phyloP scores from a whole-genome alignment of 2,888 invertebrate genomes.

The Mesochorus sp. region DNA sequence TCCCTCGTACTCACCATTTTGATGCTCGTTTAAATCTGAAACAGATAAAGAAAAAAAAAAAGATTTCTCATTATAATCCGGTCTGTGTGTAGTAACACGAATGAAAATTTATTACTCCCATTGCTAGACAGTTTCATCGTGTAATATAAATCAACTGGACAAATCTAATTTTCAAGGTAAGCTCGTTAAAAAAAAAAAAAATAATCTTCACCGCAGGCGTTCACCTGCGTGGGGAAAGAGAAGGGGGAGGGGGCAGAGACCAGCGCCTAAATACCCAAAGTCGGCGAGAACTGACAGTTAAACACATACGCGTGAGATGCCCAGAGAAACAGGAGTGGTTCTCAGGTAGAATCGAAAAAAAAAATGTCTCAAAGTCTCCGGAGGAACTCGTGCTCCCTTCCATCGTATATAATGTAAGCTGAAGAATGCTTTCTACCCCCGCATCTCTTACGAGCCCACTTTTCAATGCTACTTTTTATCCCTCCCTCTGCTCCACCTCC shows the following conservation, averaged over 20 bases:
- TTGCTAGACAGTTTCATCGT: neutral
- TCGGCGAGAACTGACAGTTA: slow-evolving; percentile 48
- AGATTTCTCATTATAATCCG: slow-evolving; percentile 8
- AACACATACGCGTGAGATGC: slow-evolving; percentile 46
- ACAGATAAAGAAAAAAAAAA: slow-evolving; percentile 46
- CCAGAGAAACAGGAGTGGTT: slow-evolving; percentile 69
- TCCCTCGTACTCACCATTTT: slow-evolving; percentile 44
- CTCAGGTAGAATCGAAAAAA: slow-evolving; percentile 66
- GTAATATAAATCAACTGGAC: slow-evolving; percentile 21
- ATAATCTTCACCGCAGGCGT: slow-evolving; percentile 27
- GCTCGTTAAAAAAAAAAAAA: slow-evolving; percentile 42
- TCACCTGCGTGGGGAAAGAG: slow-evolving; percentile 16
- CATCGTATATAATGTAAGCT: slow-evolving; percentile 68
- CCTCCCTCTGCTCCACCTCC: slow-evolving; percentile 3
- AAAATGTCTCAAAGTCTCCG: slow-evolving; percentile 40
- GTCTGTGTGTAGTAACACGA: neutral
- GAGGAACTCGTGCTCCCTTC: slow-evolving; percentile 29
- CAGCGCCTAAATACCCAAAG: slow-evolving; percentile 18
- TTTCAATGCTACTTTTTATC: slow-evolving; percentile 32
- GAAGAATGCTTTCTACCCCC: slow-evolving; percentile 70
- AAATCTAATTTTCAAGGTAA: slow-evolving; percentile 46
- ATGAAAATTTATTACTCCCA: slow-evolving; percentile 32
- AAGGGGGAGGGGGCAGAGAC: slow-evolving; percentile 20
- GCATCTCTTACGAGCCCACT: slow-evolving; percentile 43
- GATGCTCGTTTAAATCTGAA: slow-evolving; percentile 38